These are phyloP conservation scores for Priocnemis perturbator DNA, from an alignment of 2,888 invertebrate genomes.

Conservation along the genomic window DNA sequence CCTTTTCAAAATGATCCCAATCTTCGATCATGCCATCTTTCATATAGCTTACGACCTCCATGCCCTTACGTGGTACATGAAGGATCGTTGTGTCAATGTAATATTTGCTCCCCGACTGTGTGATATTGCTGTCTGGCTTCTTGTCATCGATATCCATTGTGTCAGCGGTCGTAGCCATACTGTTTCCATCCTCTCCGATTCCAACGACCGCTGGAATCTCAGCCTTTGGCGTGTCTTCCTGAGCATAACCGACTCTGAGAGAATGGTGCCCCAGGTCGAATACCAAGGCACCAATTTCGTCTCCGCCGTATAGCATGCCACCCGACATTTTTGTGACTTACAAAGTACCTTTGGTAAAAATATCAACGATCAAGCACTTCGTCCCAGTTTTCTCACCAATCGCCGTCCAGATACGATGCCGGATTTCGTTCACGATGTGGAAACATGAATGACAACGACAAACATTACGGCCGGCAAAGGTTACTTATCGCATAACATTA, in stretches of 20 bases:
- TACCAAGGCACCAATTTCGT: conserved; percentile 98
- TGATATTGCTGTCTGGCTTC: conserved; percentile 84
- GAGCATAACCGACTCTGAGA: conserved; percentile 93
- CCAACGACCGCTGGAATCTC: conserved; percentile 97
- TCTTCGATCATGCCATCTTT: conserved; percentile 99
- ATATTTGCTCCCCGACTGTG: conserved; percentile 82
- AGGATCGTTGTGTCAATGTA: conserved; percentile 96
- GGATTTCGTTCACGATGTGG: neutral
- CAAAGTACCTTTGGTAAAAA: conserved; percentile 27
- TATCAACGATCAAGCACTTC: no score
- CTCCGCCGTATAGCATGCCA: conserved; percentile 90
- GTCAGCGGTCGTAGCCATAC: conserved; percentile 81
- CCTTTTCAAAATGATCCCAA: conserved; percentile 99
- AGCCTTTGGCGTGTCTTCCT: conserved; percentile 99
- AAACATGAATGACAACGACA: no score
- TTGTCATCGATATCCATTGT: conserved; percentile 82
- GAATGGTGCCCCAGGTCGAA: conserved; percentile 97
- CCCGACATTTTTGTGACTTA: conserved; percentile 49
- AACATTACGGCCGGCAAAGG: no score
- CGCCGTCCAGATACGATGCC: neutral
- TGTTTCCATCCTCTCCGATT: conserved; percentile 82
- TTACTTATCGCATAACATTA: neutral
- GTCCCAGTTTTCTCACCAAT: neutral
- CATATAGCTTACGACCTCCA: conserved; percentile 95
- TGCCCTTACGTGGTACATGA: conserved; percentile 90